These are phyloP conservation scores for Cyprinodon brontotheroides DNA, from an alignment of 2,113 vertebrate genomes.

Conservation along the genomic window DNA sequence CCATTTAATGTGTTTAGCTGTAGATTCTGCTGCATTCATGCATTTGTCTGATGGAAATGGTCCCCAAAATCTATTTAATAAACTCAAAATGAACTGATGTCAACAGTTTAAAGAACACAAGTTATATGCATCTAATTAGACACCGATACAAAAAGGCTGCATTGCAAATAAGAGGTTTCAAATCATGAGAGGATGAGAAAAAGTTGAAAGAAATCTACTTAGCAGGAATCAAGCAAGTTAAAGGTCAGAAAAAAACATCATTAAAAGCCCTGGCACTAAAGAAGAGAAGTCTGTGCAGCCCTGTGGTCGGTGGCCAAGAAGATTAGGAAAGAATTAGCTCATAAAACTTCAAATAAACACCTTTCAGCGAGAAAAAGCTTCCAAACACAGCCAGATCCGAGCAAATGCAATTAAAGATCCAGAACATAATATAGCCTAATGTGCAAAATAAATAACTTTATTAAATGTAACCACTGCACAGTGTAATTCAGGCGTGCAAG, in stretches of 20 bases:
- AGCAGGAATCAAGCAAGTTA: background rate
- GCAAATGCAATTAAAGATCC: slow-evolving; percentile 32
- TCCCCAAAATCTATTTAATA: background rate
- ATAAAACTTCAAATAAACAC: slow-evolving; percentile 50
- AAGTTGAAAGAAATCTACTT: background rate
- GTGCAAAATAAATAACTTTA: background rate
- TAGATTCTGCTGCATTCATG: background rate
- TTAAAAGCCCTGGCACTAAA: slow-evolving; percentile 18
- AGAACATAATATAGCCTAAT: background rate
- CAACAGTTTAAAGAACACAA: background rate
- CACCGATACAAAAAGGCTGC: background rate
- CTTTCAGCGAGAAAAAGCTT: slow-evolving; percentile 25
- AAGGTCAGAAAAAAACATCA: slow-evolving; percentile 26
- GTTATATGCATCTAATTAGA: background rate
- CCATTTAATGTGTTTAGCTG: background rate
- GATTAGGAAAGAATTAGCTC: slow-evolving; percentile 34
- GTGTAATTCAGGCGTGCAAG: background rate
- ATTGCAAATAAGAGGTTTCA: background rate
- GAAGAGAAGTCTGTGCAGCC: slow-evolving; percentile 1
- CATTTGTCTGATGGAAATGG: background rate
- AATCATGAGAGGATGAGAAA: background rate
- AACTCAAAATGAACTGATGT: background rate
- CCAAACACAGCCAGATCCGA: slow-evolving; percentile 22
- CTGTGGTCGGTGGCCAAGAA: slow-evolving; percentile 21
- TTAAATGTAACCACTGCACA: too few species aligned